phyloP scores from a whole-genome alignment of 2,888 invertebrate genomes.

The Xestia ashworthii region DNA sequence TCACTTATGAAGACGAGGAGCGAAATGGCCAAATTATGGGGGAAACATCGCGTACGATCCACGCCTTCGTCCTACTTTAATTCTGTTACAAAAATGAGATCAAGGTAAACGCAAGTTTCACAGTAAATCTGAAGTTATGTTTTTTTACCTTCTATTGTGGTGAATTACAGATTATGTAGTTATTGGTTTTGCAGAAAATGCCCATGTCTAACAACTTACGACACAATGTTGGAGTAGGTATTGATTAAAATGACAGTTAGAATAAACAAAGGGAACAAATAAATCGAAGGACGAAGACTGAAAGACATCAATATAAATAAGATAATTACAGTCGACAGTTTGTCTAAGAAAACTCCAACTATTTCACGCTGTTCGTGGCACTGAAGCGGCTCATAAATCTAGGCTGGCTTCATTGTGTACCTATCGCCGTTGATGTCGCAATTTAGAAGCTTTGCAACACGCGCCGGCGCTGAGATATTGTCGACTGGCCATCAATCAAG shows the following conservation, averaged over 20 bases:
- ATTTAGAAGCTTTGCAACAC: constrained; percentile 77
- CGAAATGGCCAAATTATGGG: constrained; percentile 36
- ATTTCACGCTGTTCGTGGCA: constrained; percentile 65
- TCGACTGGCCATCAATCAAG: constrained; percentile 83
- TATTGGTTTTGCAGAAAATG: background rate
- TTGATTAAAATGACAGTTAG: constrained; percentile 7
- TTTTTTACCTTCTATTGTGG: background rate
- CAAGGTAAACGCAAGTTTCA: constrained; percentile 19
- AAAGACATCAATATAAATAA: constrained; percentile 59
- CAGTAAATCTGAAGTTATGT: background rate
- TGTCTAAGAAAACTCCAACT: constrained; percentile 66
- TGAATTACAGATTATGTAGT: background rate
- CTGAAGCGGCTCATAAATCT: constrained; percentile 78
- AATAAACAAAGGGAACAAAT: constrained; percentile 17
- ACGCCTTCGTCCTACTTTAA: constrained; percentile 28
- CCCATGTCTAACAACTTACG: background rate
- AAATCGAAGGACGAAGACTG: constrained; percentile 15
- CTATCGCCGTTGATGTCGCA: constrained; percentile 81
- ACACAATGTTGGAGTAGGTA: constrained; percentile 4
- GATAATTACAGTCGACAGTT: constrained; percentile 68
- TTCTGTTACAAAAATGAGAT: constrained; percentile 32
- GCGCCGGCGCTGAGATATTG: constrained; percentile 81
- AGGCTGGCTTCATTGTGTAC: constrained; percentile 79
- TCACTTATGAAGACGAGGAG: constrained; percentile 51
- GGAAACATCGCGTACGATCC: constrained; percentile 17